Conservation (phyloP, 2,113 vertebrate species). For the Motacilla tschutschensis region DNA sequence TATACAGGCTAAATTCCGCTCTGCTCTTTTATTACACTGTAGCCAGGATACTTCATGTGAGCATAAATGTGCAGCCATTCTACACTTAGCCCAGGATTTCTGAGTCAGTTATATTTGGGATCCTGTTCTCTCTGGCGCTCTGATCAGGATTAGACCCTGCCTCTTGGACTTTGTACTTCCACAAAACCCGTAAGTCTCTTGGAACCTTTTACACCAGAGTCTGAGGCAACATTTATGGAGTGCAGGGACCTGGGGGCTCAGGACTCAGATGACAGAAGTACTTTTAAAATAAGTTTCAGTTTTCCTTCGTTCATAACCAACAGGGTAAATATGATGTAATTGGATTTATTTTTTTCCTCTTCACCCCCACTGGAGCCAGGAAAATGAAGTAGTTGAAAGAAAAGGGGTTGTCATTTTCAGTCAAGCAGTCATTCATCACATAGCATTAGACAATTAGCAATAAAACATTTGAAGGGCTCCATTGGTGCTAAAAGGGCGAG, state of each 20-base stretch:
- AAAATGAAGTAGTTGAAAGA: constrained; percentile 63
- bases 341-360: constrained; percentile 65
- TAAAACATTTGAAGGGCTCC: constrained; percentile 54
- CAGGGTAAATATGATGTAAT: constrained; percentile 50
- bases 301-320: constrained; percentile 43
- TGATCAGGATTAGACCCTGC: background rate
- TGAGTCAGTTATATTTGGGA: background rate
- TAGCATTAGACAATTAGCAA: constrained; percentile 62
- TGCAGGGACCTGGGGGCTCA: background rate
- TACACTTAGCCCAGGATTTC: background rate
- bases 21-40: background rate
- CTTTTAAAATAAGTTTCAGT: constrained; percentile 26
- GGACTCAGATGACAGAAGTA: background rate
- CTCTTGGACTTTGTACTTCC: background rate
- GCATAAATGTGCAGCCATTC: background rate
- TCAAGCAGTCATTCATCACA: constrained; percentile 26
- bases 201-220: background rate
- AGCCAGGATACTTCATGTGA: background rate
- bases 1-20: background rate
- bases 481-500: constrained; percentile 3
- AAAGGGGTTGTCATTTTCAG: constrained; percentile 57
- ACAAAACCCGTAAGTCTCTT: background rate
- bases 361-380: constrained; percentile 61
- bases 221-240: background rate
- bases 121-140: background rate